Evolutionary conservation across 2,797 vertebrate genomes (phyloP).

Genomic region (Amazona ochrocephala): DNA sequence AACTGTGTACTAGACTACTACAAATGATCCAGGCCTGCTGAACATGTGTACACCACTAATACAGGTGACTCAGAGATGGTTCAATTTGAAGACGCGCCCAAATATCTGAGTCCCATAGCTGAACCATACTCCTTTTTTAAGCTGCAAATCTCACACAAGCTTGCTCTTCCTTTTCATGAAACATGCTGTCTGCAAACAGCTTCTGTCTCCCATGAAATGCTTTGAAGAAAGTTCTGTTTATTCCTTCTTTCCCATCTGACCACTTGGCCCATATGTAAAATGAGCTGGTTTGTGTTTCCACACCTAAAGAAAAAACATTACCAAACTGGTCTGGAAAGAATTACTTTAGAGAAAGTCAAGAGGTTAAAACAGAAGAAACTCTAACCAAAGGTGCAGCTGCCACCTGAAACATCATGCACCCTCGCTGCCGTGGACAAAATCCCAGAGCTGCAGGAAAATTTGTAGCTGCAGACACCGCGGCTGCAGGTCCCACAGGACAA

Average conservation of each 20-base stretch:
- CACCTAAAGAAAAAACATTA: not conserved
- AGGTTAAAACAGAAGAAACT: not conserved
- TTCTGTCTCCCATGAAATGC: not conserved
- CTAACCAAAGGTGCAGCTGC: not conserved
- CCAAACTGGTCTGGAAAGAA: not conserved
- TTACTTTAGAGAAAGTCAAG: not conserved
- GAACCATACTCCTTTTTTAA: not conserved
- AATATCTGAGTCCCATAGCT: not conserved
- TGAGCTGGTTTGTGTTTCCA: not conserved
- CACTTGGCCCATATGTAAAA: not conserved
- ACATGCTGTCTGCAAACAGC: not conserved
- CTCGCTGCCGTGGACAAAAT: not conserved
- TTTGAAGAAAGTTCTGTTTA: not conserved
- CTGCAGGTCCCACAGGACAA: not conserved
- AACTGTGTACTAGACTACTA: not conserved
- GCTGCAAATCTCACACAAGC: not conserved
- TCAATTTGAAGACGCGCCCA: not conserved
- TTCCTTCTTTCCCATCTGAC: not conserved
- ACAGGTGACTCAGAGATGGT: not conserved
- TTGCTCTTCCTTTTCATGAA: not conserved
- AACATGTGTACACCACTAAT: not conserved
- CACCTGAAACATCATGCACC: not conserved
- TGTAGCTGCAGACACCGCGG: not conserved
- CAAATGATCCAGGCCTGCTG: not conserved
- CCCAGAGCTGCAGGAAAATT: fast-evolving